These are phyloP conservation scores for Chondrilla cf. caribensis DNA, from an alignment of 37 sponge, comb jelly and placozoan genomes.

Conservation along the genomic window DNA sequence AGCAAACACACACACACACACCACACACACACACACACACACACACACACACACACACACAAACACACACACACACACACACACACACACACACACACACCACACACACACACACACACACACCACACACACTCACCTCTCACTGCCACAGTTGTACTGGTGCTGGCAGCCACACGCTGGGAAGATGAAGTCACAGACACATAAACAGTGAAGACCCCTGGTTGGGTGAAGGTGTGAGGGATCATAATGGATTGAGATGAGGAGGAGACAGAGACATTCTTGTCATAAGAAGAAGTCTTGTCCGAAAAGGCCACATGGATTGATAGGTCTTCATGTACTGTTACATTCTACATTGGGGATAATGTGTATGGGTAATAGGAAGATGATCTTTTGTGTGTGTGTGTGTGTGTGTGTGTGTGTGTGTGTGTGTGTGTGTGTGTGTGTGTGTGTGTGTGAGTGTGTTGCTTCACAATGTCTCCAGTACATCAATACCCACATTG, in stretches of 20 bases:
- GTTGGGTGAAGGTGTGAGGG: neutral
- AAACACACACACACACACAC: neutral
- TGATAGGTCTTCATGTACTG: neutral
- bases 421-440: too few species aligned
- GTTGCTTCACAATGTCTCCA: too few species aligned
- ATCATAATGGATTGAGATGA: neutral
- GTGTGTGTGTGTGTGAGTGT: too few species aligned
- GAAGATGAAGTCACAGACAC: neutral
- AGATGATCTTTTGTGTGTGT: too few species aligned
- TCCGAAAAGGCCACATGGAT: neutral
- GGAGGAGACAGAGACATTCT: too few species aligned
- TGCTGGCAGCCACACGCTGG: neutral
- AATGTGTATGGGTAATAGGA: too few species aligned
- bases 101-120: neutral
- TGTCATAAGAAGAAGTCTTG: neutral
- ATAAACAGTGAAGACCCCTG: constrained; percentile 2
- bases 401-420: too few species aligned
- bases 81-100: neutral
- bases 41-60: neutral
- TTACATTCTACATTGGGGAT: neutral
- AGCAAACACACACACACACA: neutral
- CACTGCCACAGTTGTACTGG: neutral
- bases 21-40: neutral
- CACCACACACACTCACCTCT: neutral
- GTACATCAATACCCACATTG: too few species aligned